Base-by-base conservation (phyloP, 1,140 invertebrate genomes). In the Tetragnatha versicolor region DNA sequence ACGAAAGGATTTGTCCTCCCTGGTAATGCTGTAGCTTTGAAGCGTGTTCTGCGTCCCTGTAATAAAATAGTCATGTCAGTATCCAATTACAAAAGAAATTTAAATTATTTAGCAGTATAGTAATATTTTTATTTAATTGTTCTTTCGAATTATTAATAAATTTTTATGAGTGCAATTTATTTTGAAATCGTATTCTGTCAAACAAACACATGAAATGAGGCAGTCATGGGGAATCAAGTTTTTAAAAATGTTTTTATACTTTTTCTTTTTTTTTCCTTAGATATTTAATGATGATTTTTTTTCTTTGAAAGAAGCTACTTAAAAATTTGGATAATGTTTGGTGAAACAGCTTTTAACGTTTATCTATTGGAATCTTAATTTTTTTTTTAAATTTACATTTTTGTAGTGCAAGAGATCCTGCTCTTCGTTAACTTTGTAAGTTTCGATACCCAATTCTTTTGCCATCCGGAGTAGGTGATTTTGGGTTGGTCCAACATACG, bases 391-490 rank as follows among this genome's bases (percentile, higher is more conserved):
- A 66, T 51, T 80, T 78, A 83, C 82, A 60, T 83, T 61, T 58
- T 77, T 79, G 29, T 81, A 78, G 70, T 82, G 82, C 17, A 83
- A 37, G n/a, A 79, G 66, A 27, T 80, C 61, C 45, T 81, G 51
- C 1, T 70, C 70, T 22, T 75, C 82, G 69, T 85, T 82, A 0
- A 86, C 82, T 53, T 82, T 81, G 61, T 83, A 86, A 2, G 84
- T 85, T 75, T 86, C 80, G 0, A 86, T 61, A 0, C 82, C 83
- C 58, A 87, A 82, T 69, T 86, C 85, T 66, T 83, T 82, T 7
- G 84, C 82, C 49, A 86, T 60, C 47, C 84, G 68, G 20, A 82
- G 58, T 12, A 84, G 42, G 35, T 77, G 79, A 63, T 83, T 63
- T 55, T 84, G 83, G 9, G 80, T 81, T 25, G 83, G 81, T 45